Conservation (phyloP, 2,113 vertebrate genomes). For the Pygoscelis antarcticus region DNA sequence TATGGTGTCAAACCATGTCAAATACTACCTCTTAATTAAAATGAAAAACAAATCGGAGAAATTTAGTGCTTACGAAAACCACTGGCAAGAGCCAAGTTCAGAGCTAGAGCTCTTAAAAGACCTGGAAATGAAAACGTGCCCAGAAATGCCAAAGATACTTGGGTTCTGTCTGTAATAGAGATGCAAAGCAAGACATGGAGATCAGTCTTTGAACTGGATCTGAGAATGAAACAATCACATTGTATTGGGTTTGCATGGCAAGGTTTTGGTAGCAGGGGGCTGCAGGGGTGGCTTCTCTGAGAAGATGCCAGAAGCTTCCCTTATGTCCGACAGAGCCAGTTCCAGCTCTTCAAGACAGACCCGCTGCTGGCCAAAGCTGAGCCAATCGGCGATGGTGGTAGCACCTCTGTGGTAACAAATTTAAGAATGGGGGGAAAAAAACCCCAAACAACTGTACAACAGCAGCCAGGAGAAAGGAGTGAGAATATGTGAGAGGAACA, state of each 20-base stretch:
- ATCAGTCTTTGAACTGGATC: neutral
- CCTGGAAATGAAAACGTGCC: neutral
- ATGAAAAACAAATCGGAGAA: neutral
- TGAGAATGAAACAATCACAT: neutral
- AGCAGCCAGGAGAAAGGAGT: neutral
- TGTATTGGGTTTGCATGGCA: neutral
- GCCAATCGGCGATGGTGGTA: neutral
- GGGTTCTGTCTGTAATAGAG: neutral
- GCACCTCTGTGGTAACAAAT: fast-evolving
- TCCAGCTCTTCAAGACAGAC: neutral
- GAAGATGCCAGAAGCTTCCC: neutral
- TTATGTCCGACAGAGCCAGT: fast-evolving
- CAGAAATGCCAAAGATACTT: neutral
- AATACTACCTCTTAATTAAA: constrained; percentile 26
- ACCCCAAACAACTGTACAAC: neutral
- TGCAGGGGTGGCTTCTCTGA: neutral
- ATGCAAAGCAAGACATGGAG: neutral
- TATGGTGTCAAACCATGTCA: neutral
- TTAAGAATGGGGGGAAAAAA: neutral
- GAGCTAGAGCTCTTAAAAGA: neutral
- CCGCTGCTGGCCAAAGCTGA: fast-evolving
- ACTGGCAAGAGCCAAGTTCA: neutral
- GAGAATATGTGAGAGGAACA: neutral
- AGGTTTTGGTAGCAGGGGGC: neutral
- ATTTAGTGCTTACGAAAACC: neutral